phyloP scores from a whole-genome alignment of 2,888 invertebrate genomes.

The Calameuta idolon region DNA sequence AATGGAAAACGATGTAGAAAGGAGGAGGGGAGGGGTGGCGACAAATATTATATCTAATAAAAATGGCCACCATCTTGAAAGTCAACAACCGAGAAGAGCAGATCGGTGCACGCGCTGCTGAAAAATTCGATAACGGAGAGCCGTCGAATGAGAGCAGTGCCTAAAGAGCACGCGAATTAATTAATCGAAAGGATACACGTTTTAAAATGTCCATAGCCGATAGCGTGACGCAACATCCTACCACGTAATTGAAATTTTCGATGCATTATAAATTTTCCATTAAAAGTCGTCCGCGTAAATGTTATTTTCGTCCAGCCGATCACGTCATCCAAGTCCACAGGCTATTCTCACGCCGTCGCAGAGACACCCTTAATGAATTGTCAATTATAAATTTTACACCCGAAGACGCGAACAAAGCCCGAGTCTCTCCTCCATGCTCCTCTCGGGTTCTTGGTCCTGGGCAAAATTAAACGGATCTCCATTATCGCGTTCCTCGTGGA shows the following conservation, averaged over 20 bases:
- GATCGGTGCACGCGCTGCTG: background rate
- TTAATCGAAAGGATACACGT: background rate
- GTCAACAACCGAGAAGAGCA: background rate
- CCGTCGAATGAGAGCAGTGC: background rate
- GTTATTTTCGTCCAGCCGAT: background rate
- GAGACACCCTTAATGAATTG: background rate
- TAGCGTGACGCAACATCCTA: background rate
- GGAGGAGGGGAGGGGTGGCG: accelerated
- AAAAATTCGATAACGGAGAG: background rate
- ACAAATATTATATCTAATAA: background rate
- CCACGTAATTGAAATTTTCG: background rate
- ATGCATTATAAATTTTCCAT: background rate
- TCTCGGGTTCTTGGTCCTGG: background rate
- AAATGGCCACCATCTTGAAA: background rate
- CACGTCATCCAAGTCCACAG: background rate
- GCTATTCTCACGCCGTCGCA: background rate
- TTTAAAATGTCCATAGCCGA: background rate
- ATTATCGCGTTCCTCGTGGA: background rate
- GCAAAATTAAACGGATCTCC: background rate
- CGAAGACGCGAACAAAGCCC: background rate
- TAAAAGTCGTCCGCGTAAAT: background rate
- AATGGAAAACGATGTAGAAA: no score
- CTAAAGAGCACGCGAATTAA: background rate
- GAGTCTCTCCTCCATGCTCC: background rate
- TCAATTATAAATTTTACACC: background rate